phyloP scores from a whole-genome alignment of 1,140 invertebrate species.

The Conus betulinus region DNA sequence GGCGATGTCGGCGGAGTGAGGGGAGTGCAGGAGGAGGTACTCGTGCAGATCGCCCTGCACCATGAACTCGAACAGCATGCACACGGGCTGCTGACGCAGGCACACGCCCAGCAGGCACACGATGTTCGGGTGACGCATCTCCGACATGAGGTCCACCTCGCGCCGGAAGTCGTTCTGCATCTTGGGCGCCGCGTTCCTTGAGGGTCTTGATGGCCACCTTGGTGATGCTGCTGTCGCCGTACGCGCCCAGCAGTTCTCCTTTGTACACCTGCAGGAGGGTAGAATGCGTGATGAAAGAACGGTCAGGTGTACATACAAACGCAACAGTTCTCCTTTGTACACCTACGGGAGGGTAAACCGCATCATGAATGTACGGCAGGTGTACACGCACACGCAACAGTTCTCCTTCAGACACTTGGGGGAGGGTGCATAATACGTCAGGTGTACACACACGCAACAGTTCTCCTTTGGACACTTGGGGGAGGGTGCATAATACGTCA shows the following conservation, averaged over 20 bases:
- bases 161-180: constrained; percentile 93
- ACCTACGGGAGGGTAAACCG: no score
- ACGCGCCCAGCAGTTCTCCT: constrained; percentile 86
- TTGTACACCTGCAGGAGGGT: constrained; percentile 77
- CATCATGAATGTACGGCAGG: no score
- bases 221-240: constrained; percentile 76
- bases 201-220: constrained; percentile 95
- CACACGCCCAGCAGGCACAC: constrained; percentile 95
- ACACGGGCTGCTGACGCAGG: constrained; percentile 92
- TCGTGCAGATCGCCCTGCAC: constrained; percentile 77
- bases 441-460: no score
- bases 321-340: no score
- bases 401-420: no score
- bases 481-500: no score
- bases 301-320: no score
- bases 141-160: constrained; percentile 87
- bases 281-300: no score
- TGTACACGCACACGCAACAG: no score
- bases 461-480: no score
- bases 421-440: no score
- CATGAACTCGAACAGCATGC: constrained; percentile 97
- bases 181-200: constrained; percentile 94
- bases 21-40: constrained; percentile 80
- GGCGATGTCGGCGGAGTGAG: constrained; percentile 79
- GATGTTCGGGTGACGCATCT: constrained; percentile 95